Conservation (phyloP, 2,888 invertebrate species). For the Drosophila pegasa region DNA sequence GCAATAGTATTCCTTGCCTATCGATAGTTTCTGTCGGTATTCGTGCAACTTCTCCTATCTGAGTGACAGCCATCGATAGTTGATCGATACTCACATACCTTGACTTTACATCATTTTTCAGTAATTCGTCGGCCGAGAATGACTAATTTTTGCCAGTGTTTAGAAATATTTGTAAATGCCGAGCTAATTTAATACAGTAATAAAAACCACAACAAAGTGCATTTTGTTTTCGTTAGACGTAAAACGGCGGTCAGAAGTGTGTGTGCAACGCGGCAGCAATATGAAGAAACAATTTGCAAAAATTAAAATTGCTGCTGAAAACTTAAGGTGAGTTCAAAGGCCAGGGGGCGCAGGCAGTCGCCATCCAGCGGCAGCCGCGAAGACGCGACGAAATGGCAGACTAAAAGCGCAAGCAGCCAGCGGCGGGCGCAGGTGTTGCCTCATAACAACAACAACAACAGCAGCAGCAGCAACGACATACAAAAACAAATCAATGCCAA, state of each 20-base stretch:
- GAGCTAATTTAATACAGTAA: constrained; percentile 63
- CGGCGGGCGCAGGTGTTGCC: constrained; percentile 68
- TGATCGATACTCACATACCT: constrained; percentile 38
- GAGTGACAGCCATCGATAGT: constrained; percentile 29
- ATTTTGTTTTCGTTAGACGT: constrained; percentile 41
- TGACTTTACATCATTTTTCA: constrained; percentile 62
- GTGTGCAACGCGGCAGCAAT: constrained; percentile 60
- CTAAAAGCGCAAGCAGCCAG: constrained; percentile 30
- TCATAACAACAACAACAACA: constrained; percentile 62
- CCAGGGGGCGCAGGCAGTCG: constrained; percentile 34
- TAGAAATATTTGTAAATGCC: constrained; percentile 63
- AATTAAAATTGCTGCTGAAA: constrained; percentile 85
- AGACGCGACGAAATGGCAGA: constrained; percentile 43
- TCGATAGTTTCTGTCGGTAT: constrained; percentile 10
- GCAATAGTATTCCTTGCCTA: neutral
- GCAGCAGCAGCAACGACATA: constrained; percentile 5
- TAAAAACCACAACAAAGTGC: constrained; percentile 50
- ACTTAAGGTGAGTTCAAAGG: constrained; percentile 83
- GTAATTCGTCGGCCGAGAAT: constrained; percentile 67
- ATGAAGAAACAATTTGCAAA: constrained; percentile 85
- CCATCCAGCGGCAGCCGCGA: constrained; percentile 20
- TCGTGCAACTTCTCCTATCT: neutral
- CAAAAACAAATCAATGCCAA: constrained; percentile 57
- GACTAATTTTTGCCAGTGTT: constrained; percentile 75
- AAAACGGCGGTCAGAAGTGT: constrained; percentile 38